Base-by-base conservation (phyloP, 1,140 invertebrate genomes). In the Papilio polytes region DNA sequence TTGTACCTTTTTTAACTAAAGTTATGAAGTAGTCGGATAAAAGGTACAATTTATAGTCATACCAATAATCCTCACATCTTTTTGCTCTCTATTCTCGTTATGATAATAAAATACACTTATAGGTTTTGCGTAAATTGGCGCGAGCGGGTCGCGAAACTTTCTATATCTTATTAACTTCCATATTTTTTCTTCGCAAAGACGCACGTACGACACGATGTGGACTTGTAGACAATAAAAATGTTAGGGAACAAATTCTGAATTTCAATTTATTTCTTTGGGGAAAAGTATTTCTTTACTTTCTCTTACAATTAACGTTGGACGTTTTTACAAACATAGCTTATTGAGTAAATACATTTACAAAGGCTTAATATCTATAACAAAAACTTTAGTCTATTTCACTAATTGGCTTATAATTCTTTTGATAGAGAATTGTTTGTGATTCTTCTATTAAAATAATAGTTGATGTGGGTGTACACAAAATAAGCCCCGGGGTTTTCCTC, bases 91-190 rank as follows among this genome's bases (percentile, higher is more conserved):
- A 18, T 76, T 76, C 44, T 78, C 51, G 48, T 26, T 56, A 56
- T 56, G 48, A 31, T 78, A 78, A 56, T 78, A 63, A 66, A 56
- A 78, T 78, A 63, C 63, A 70, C 53, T 63, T 78, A 78, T 78
- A 59, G 53, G 26, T 78, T 78, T 78, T 44, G 31, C n/a, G 77
- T 78, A 63, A 78, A 78, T 63, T 56, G 22, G 36, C n/a, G 56
- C 77, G 77, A 36, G 41, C 31, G 36, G 53, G 8, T 66, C 53
- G 59, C 56, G 77, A 44, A 78, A 78, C 76, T 78, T 78, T 78
- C 53, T 78, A 66, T 66, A 78, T 78, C 77, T 78, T 78, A 78
- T 78, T 78, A 78, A 63, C 56, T 78, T n/a, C n/a, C 41, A 77
- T 77, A 78, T 78, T 66, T 78, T 78, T 78, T 66, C 56, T 63